A percentile compares a stretch with the other conserved stretches of the same genome.
These are phyloP conservation scores for Lagocephalus sceleratus DNA, from an alignment of 2,797 vertebrate species.

Conservation along the genomic window DNA sequence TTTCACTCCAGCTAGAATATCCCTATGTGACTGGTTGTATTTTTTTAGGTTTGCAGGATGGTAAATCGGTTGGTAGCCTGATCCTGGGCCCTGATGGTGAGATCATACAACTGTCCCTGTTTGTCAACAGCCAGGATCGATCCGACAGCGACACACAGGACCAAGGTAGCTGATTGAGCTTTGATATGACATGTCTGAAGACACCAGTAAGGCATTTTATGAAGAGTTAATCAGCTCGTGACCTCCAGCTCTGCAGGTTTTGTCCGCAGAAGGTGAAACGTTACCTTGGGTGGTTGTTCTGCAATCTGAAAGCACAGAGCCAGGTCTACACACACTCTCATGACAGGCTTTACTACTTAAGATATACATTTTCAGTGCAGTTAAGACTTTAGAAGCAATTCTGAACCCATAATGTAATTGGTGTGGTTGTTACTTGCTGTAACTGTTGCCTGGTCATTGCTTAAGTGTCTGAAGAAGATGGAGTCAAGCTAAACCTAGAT, in stretches of 20 bases:
- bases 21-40: slow-evolving; percentile 1
- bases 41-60: slow-evolving; percentile 66
- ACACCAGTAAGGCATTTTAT: neutral
- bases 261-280: slow-evolving; percentile 54
- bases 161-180: slow-evolving; percentile 29
- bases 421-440: neutral
- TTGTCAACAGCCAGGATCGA: slow-evolving; percentile 37
- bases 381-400: neutral
- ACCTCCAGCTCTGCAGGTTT: slow-evolving; percentile 50
- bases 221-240: neutral
- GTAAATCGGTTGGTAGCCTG: slow-evolving; percentile 56
- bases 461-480: slow-evolving; percentile 11
- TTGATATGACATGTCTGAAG: neutral
- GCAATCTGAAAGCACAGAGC: slow-evolving; percentile 38
- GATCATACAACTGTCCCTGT: slow-evolving; percentile 67
- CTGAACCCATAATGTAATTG: neutral
- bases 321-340: slow-evolving; percentile 21
- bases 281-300: slow-evolving; percentile 61
- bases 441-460: neutral
- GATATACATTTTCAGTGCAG: neutral
- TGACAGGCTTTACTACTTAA: neutral
- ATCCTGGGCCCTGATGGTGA: slow-evolving; percentile 73
- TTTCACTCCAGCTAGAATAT: neutral
- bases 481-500: neutral
- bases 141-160: slow-evolving; percentile 34